Percentiles rank a stretch among this genome's conserved stretches.
These are phyloP conservation scores for Anomalospiza imberbis DNA, from an alignment of 2,797 vertebrate species.

Conservation along the genomic window DNA sequence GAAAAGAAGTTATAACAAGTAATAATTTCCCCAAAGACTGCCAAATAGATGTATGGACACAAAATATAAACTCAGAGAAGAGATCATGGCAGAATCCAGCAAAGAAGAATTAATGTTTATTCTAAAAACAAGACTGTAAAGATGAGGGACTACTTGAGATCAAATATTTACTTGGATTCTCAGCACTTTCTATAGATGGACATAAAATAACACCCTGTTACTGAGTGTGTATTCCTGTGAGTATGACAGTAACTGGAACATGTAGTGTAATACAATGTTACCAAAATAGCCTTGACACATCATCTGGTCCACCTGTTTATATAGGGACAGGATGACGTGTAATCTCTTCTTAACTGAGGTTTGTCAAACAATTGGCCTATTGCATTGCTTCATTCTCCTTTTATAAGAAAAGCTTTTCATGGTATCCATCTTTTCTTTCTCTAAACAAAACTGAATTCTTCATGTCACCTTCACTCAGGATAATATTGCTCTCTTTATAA, in stretches of 20 bases:
- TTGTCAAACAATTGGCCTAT: not conserved
- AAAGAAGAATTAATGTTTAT: not conserved
- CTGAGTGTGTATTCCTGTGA: not conserved
- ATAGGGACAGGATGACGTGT: not conserved
- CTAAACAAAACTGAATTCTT: not conserved
- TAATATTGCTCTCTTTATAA: not conserved
- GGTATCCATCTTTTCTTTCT: not conserved
- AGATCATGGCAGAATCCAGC: not conserved
- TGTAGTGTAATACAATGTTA: not conserved
- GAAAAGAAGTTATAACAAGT: not conserved
- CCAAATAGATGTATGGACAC: not conserved
- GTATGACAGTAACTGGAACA: not conserved
- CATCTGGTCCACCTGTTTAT: not conserved
- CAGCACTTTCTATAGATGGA: not conserved
- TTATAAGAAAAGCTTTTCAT: not conserved
- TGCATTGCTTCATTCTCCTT: not conserved
- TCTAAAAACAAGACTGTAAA: not conserved
- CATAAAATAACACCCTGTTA: not conserved
- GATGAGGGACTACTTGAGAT: not conserved
- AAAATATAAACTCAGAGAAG: not conserved
- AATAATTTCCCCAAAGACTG: not conserved
- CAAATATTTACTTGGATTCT: slow-evolving; percentile 22
- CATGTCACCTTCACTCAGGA: not conserved
- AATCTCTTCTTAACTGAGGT: not conserved
- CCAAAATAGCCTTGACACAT: not conserved